A percentile compares a stretch with the other conserved stretches of the same genome.
These are phyloP conservation scores for Cryptoprocta ferox DNA, from an alignment of 2,797 vertebrate species.

Conservation along the genomic window DNA sequence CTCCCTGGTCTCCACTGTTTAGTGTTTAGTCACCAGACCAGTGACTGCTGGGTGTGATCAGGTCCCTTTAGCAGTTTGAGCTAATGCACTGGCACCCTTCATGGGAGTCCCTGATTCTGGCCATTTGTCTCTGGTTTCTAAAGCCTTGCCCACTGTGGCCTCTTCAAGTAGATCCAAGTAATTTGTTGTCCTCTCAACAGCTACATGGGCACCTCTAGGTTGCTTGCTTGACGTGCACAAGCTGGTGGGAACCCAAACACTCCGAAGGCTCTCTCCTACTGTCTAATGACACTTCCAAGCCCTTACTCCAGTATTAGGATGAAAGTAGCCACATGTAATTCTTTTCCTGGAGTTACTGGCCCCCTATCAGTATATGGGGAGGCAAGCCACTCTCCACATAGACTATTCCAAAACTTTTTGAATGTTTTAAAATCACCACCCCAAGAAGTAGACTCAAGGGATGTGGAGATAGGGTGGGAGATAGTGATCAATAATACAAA, in stretches of 20 bases:
- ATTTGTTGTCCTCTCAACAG: background rate
- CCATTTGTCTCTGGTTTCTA: background rate
- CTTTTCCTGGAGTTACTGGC: background rate
- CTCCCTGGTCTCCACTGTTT: background rate
- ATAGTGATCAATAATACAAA: background rate
- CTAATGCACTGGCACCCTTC: background rate
- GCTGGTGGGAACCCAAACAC: background rate
- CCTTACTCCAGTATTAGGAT: background rate
- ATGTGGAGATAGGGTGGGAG: background rate
- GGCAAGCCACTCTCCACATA: background rate
- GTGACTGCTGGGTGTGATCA: background rate
- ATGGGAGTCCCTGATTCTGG: background rate
- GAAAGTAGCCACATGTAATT: background rate
- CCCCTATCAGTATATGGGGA: background rate
- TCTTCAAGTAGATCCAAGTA: background rate
- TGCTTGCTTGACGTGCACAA: background rate
- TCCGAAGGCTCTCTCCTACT: background rate
- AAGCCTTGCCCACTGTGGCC: background rate
- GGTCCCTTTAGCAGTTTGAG: background rate
- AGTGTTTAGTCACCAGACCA: background rate
- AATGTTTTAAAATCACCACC: background rate
- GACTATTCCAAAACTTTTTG: background rate
- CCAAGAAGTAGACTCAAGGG: background rate
- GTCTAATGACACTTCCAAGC: too few species aligned
- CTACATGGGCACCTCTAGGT: rapidly evolving